Conservation (phyloP, 2,888 invertebrate species). For the Hyposoter dolosus region DNA sequence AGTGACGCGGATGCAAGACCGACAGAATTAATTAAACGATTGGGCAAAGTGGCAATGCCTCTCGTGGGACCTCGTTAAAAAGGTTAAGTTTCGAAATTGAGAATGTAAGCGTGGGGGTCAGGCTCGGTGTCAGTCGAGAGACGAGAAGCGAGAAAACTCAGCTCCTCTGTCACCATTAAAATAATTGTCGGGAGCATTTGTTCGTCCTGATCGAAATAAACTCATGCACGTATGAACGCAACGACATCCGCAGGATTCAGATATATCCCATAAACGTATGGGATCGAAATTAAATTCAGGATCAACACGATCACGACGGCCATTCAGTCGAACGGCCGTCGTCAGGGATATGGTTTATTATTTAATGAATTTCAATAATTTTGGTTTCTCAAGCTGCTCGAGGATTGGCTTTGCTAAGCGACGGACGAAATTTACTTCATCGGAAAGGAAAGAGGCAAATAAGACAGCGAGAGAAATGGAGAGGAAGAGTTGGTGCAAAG, state of each 20-base stretch:
- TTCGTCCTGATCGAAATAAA: constrained; percentile 34
- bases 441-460: neutral
- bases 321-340: too few relatives aligned
- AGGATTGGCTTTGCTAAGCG: neutral
- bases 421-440: neutral
- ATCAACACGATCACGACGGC: too few relatives aligned
- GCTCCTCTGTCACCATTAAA: constrained; percentile 53
- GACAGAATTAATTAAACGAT: constrained; percentile 81
- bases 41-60: constrained; percentile 73
- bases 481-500: constrained; percentile 1
- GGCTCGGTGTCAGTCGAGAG: constrained; percentile 71
- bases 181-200: constrained; percentile 47
- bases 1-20: constrained; percentile 78
- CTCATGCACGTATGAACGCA: neutral
- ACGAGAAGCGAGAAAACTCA: constrained; percentile 29
- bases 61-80: constrained; percentile 76
- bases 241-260: neutral
- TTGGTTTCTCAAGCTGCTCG: neutral
- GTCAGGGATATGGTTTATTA: neutral
- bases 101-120: constrained; percentile 79
- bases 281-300: neutral
- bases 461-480: neutral
- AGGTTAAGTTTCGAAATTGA: constrained; percentile 81
- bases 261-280: neutral
- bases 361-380: neutral